Evolutionary conservation across 37 sponge, comb jelly and placozoan genomes (phyloP), one percentile per base, ranked within the genome.

Genomic region (Ephydatia muelleri): DNA sequence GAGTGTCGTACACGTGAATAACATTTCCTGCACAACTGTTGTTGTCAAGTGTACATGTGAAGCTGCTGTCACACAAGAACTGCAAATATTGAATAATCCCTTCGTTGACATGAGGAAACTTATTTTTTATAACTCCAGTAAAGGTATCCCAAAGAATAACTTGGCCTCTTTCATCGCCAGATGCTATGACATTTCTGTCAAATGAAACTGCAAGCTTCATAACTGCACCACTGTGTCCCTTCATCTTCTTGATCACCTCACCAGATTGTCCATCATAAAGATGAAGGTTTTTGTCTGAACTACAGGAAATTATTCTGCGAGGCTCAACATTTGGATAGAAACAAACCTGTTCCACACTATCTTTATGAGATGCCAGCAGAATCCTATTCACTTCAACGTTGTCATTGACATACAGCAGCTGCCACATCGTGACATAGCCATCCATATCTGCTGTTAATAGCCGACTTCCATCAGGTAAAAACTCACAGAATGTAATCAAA

Each of bases 361-460:
- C 72, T 35, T 68, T 39, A 28, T 81, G 82, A 11, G 30, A 1
- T 37, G 4, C 13, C 48, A 82, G 19, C 22, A 32, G 48, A 40
- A 82, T 33, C 72, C 4, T 82, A 8, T 47, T 40, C n/a, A 73
- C 32, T 38, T 76, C 49, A 33, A 85, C 9, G 23, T 85, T 0
- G 13, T 26, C 69, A 65, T 39, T 30, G 14, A 4, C 32, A 68
- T 38, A 0, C 9, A 21, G 0, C 74, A 85, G 27, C 2, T 68
- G 49, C 86, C 86, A 85, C 79, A 85, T 68, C 9, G 43, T 39
- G 23, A 78, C 68, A 3, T 14, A 1, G 19, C 86, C 86, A 43
- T 78, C 72, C 72, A 66, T 85, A 67, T 85, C 86, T 69, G 73
- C 86, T 3, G 86, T 77, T 16, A 85, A 65, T 70, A 85, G 77